phyloP scores from a whole-genome alignment of 2,797 vertebrate genomes.

The Lophius americanus region DNA sequence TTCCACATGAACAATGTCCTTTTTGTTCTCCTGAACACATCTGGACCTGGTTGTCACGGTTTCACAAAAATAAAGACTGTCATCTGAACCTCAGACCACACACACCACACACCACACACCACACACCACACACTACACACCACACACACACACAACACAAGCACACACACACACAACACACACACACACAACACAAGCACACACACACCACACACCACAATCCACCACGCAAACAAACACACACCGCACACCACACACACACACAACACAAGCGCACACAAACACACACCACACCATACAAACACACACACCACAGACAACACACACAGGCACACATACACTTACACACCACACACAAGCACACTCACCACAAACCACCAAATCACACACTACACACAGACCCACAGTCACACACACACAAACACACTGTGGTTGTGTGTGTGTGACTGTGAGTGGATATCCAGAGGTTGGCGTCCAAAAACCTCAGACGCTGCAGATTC shows the following conservation, averaged over 20 bases:
- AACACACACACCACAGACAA: conserved; percentile 4
- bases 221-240: no score
- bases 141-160: no score
- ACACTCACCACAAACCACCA: no score
- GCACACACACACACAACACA: no score
- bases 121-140: conserved; percentile 10
- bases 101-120: neutral
- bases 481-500: neutral
- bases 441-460: no score
- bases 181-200: neutral
- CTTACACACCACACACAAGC: no score
- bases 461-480: conserved; percentile 16
- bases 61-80: conserved; percentile 41
- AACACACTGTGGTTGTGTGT: conserved; percentile 10
- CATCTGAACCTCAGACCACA: conserved; percentile 30
- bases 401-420: neutral
- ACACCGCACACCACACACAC: neutral
- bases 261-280: neutral
- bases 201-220: no score
- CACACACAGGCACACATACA: no score
- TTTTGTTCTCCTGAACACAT: conserved; percentile 62
- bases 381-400: no score
- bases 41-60: conserved; percentile 64
- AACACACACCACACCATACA: neutral
- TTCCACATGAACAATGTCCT: neutral